Evolutionary conservation across 2,797 vertebrate species (phyloP).

Genomic region (Astyanax mexicanus): DNA sequence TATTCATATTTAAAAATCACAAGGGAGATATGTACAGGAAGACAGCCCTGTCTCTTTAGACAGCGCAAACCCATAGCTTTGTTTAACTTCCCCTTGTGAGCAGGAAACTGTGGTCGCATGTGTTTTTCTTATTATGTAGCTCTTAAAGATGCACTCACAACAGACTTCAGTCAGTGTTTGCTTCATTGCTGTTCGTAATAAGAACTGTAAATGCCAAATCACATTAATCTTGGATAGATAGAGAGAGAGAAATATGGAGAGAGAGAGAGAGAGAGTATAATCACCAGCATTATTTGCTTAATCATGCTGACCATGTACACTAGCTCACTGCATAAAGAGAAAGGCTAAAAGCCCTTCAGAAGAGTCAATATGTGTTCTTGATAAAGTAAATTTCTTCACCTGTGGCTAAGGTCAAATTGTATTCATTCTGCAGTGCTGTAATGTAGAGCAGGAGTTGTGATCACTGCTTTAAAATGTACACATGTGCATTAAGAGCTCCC

Average conservation of each 20-base stretch:
- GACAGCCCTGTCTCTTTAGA: not conserved
- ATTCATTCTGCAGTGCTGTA: no score
- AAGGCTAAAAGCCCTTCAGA: not conserved
- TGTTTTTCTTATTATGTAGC: constrained; percentile 1
- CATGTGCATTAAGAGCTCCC: not conserved
- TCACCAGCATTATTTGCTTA: not conserved
- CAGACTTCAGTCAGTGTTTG: not conserved
- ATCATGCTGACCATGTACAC: not conserved
- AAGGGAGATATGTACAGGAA: not conserved
- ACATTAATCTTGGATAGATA: not conserved
- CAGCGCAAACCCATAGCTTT: not conserved
- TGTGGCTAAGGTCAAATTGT: no score
- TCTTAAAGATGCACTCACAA: not conserved
- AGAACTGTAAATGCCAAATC: not conserved
- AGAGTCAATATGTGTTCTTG: not conserved
- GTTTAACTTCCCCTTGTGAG: not conserved
- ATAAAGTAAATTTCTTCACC: not conserved
- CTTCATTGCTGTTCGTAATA: not conserved
- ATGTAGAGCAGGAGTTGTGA: no score
- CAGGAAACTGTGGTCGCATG: constrained; percentile 34
- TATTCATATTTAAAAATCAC: not conserved
- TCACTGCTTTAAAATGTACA: not conserved
- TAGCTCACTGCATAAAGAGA: no score
- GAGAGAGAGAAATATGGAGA: not conserved
- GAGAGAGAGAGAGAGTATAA: not conserved